Base-by-base conservation (phyloP, 2,797 vertebrate species). In the Meriones psammophilus region DNA sequence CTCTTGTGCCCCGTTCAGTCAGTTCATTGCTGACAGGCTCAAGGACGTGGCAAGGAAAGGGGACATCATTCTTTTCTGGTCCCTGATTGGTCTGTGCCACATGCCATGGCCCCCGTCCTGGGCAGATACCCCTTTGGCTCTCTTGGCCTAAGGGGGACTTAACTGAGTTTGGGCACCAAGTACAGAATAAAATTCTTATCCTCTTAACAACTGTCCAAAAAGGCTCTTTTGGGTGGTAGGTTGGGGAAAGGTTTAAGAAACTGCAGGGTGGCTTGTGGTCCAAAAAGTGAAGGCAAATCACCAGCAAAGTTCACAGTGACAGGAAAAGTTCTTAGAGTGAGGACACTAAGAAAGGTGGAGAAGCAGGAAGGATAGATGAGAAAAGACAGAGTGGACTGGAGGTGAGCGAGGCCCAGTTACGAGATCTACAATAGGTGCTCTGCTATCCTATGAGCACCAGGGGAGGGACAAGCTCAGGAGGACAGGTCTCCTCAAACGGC, bases 261-360 rank as follows among this genome's bases (percentile, higher is more conserved):
- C 50, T 56, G 88, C 85, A 96, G 89, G 85, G 85, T 96, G 66
- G 73, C 78, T 88, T 96, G 78, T 88, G 79, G 95, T 96, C 91
- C 69, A 81, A 88, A 90, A 77, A n/a, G 13, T 74, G 18, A 96
- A 92, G 88, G 87, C 89, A 92, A 76, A 85, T 87, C 77, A 92
- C 68, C 73, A 97, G 92, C 71, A 62, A 97, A 97, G 94, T 96
- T 97, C 96, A 97, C 96, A 97, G 96, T 97, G 95, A 95, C 2
- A 92, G 92, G 79, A 96, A 96, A 96, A 94, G 91, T 97, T 79
- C 79, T 97, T 66, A 89, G 87, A 66, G n/a, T 94, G 50, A 97
- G 86, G 81, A 46, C 54, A 86, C 2, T 91, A 68, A 92, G 69
- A 42, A 78, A 92, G 89, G 68, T 92, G 76, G n/a, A 58, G 10